Evolutionary conservation across 2,888 invertebrate species (phyloP).

Genomic region (Vanessa cardui): DNA sequence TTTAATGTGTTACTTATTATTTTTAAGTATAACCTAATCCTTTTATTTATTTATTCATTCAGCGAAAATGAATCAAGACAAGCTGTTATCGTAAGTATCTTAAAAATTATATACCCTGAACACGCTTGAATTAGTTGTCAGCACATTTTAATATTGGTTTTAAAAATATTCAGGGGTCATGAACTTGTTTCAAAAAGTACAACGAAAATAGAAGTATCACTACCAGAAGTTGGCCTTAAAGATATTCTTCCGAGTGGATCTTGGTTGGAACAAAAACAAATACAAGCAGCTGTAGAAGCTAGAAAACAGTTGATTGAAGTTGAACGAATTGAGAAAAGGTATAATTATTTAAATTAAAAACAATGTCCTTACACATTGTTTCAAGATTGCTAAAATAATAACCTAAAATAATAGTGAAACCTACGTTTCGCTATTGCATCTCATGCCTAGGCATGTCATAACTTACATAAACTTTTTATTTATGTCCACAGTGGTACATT

Average conservation of each 20-base stretch:
- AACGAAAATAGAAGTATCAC: constrained; percentile 66
- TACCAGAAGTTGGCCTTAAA: constrained; percentile 81
- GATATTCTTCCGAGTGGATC: constrained; percentile 79
- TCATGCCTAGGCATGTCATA: too few species aligned
- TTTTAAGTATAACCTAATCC: too few species aligned
- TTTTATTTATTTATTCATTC: not conserved
- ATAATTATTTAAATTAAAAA: constrained; percentile 29
- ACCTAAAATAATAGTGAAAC: too few species aligned
- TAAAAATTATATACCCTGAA: too few species aligned
- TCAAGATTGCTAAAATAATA: too few species aligned
- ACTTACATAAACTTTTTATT: too few species aligned
- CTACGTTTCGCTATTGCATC: too few species aligned
- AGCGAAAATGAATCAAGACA: not conserved
- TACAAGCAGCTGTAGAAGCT: constrained; percentile 80
- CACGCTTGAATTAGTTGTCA: not conserved
- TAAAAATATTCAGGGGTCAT: constrained; percentile 58
- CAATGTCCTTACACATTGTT: too few species aligned
- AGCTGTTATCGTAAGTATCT: constrained; percentile 9
- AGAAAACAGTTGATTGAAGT: constrained; percentile 78
- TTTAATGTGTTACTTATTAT: too few species aligned
- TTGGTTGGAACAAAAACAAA: constrained; percentile 84
- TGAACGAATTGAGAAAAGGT: constrained; percentile 83
- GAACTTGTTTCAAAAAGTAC: constrained; percentile 66
- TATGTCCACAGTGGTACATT: constrained; percentile 64
- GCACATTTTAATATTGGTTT: not conserved